These are phyloP conservation scores for Drosophila formosana DNA, from an alignment of 2,888 invertebrate genomes.

Conservation along the genomic window DNA sequence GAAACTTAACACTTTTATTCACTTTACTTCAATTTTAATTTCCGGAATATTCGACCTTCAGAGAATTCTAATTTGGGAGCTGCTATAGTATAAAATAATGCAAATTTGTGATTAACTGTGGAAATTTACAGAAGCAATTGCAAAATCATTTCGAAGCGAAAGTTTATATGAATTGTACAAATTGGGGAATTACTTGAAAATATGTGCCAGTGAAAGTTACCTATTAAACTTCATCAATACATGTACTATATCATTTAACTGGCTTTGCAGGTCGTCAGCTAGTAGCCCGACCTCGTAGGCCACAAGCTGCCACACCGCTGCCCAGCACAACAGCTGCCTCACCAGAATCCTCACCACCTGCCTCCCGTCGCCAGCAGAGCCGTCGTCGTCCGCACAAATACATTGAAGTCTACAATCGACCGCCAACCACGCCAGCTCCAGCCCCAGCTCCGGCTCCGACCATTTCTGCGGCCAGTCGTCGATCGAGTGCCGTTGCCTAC, in stretches of 20 bases:
- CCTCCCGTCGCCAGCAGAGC: slow-evolving; percentile 73
- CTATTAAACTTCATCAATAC: too few relatives aligned
- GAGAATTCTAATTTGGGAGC: too few relatives aligned
- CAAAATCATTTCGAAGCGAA: too few relatives aligned
- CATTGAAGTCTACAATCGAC: slow-evolving; percentile 78
- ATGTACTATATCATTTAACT: not conserved
- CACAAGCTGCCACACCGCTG: slow-evolving; percentile 69
- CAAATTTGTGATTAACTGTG: too few relatives aligned
- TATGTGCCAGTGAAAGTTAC: too few relatives aligned
- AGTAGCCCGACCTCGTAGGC: slow-evolving; percentile 66
- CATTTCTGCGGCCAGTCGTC: slow-evolving; percentile 19
- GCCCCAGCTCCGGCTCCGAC: slow-evolving; percentile 16
- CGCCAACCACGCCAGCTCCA: slow-evolving; percentile 70
- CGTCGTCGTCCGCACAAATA: slow-evolving; percentile 81
- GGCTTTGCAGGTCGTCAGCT: slow-evolving; percentile 59
- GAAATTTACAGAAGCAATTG: too few relatives aligned
- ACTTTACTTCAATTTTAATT: too few relatives aligned
- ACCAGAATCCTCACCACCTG: slow-evolving; percentile 42
- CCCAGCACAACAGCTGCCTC: slow-evolving; percentile 43
- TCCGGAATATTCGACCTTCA: too few relatives aligned
- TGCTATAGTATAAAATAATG: too few relatives aligned
- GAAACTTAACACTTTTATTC: too few relatives aligned
- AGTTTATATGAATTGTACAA: too few relatives aligned
- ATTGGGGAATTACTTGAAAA: too few relatives aligned
- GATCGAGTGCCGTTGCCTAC: slow-evolving; percentile 85